These are phyloP conservation scores for Strigamia transsilvanica DNA, from an alignment of 2,888 invertebrate genomes.

Conservation along the genomic window DNA sequence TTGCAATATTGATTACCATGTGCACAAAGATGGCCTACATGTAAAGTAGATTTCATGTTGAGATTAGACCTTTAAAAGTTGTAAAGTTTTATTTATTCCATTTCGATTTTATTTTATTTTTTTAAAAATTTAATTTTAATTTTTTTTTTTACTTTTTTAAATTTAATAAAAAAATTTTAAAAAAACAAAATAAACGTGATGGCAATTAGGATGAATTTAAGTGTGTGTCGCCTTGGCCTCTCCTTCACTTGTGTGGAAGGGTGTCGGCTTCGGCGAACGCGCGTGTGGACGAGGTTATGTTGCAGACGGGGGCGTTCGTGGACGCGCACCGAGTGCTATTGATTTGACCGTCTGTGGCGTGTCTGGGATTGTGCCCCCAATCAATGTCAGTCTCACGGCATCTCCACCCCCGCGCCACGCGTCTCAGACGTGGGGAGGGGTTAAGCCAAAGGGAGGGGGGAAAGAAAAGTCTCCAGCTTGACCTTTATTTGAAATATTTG, in stretches of 20 bases:
- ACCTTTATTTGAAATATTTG: constrained; percentile 45
- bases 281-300: constrained; percentile 49
- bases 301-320: constrained; percentile 47
- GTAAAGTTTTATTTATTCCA: background rate
- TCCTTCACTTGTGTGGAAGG: constrained; percentile 21
- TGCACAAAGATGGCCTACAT: constrained; percentile 19
- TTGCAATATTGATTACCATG: constrained; percentile 29
- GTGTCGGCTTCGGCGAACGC: constrained; percentile 40
- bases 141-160: background rate
- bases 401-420: constrained; percentile 48
- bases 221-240: constrained; percentile 33
- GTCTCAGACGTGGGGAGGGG: constrained; percentile 46
- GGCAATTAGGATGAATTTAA: constrained; percentile 40
- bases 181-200: constrained; percentile 19
- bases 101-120: background rate
- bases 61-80: constrained; percentile 28
- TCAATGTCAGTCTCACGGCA: constrained; percentile 48
- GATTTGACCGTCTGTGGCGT: constrained; percentile 48
- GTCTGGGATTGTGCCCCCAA: constrained; percentile 49
- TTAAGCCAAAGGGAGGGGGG: background rate
- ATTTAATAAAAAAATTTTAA: background rate
- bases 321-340: constrained; percentile 48
- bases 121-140: background rate
- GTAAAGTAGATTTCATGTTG: background rate
- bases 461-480: background rate